A percentile compares a stretch with the other conserved stretches of the same genome.
Conservation (phyloP, 2,888 invertebrate species). For the Pasiphila rectangulata region DNA sequence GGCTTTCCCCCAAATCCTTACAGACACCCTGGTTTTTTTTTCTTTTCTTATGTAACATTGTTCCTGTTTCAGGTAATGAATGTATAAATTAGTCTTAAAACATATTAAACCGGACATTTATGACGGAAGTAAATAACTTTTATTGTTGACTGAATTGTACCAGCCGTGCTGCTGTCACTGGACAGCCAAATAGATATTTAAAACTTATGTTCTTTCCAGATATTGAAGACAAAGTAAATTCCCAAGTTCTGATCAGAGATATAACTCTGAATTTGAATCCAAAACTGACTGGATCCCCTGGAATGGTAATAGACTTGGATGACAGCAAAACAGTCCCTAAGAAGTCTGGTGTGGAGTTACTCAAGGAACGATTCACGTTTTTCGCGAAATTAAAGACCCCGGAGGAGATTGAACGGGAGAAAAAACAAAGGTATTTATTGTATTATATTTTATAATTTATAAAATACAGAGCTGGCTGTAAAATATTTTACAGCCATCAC, state of each 20-base stretch:
- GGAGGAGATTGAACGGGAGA: slow-evolving; percentile 70
- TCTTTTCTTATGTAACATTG: too few species aligned
- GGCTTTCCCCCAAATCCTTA: too few species aligned
- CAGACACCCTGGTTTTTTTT: too few species aligned
- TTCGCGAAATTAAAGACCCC: slow-evolving; percentile 81
- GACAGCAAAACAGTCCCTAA: slow-evolving; percentile 43
- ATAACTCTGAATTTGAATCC: slow-evolving; percentile 53
- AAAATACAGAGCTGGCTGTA: too few species aligned
- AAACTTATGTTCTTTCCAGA: slow-evolving; percentile 34
- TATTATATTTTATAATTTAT: background rate
- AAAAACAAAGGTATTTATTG: background rate
- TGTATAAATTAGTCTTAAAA: too few species aligned
- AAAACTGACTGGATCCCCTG: slow-evolving; percentile 75
- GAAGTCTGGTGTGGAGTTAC: slow-evolving; percentile 82
- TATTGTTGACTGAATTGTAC: too few species aligned
- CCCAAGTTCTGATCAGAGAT: slow-evolving; percentile 44
- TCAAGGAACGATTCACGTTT: slow-evolving; percentile 86
- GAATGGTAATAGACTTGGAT: slow-evolving; percentile 70
- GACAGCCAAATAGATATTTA: background rate
- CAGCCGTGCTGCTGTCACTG: too few species aligned
- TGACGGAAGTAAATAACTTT: too few species aligned
- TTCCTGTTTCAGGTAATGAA: too few species aligned
- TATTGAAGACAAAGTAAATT: slow-evolving; percentile 37
- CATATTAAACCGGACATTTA: too few species aligned
- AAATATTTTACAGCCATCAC: too few species aligned